Evolutionary conservation across 1,140 invertebrate species (phyloP), one percentile per base, ranked within the genome.

Genomic region (Eueides isabella): DNA sequence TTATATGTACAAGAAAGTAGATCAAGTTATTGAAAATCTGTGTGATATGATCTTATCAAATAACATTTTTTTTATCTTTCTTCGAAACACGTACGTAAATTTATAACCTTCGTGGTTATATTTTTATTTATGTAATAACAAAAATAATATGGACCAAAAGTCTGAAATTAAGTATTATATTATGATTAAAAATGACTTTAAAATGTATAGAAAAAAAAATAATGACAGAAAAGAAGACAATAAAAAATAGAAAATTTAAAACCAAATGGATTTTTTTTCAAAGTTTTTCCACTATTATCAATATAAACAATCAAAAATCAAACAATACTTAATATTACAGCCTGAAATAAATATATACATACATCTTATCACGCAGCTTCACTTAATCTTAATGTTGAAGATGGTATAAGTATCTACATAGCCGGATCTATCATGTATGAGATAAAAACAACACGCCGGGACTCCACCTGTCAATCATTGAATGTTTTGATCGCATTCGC

Each of bases 21-120:
- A 55, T 26, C 48, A 55, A 55, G 23, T 26, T 55, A 55, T 55
- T 55, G 23, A 55, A 55, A 55, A 55, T 55, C 48, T 11, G 19
- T 11, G 19, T 23, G 23, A 55, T 23, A 2, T 55, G 48, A 55
- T 23, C 23, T 26, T 55, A 55, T 55, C 48, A 26, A 23, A 55
- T 55, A 26, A 6, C 2, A 38, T 44, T 38, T 5, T 5, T 19
- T 19, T 55, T 55, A 23, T 55, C 48, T 55, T 55, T 23, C 19
- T 0, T 23, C n/a, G n/a, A 48, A 48, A 48, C 19, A 48, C 6
- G 23, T 48, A 55, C 12, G 2, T 44, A 7, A 6, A 55, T 26
- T 55, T 55, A n/a, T 11, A 55, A 19, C n/a, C 41, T 44, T 44
- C 31, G 1, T 38, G 14, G 5, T 16, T 38, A 16, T 38, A 38